Base-by-base conservation (phyloP, 2,888 invertebrate species). In the Eumacrocentrus americanus region DNA sequence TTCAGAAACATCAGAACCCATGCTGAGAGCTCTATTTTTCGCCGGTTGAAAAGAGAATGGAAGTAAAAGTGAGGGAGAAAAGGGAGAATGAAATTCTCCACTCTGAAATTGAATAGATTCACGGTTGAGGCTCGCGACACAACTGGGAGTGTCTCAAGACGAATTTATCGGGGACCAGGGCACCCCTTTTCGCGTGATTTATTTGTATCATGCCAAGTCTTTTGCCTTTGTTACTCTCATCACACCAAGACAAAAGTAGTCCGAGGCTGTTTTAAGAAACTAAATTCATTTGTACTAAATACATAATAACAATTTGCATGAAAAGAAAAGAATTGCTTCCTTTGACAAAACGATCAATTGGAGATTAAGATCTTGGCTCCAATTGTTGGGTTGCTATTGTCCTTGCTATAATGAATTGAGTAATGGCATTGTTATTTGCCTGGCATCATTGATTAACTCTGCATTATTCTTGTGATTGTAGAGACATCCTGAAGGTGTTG, bases 401-500 rank as follows among this genome's bases (percentile, higher is more conserved):
- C n/a, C n/a, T n/a, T n/a, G n/a, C n/a, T n/a, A n/a, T n/a, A n/a
- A n/a, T n/a, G n/a, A n/a, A n/a, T n/a, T n/a, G n/a, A n/a, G n/a
- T n/a, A n/a, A n/a, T n/a, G n/a, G n/a, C n/a, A n/a, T n/a, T n/a
- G n/a, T n/a, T n/a, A n/a, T n/a, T n/a, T n/a, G n/a, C n/a, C n/a
- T n/a, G n/a, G n/a, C n/a, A n/a, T n/a, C n/a, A n/a, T n/a, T n/a
- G n/a, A n/a, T 52, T 6, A 1, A 4, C 23, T 53, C 5, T 11
- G 20, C 14, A 6, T 37, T 22, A 5, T n/a, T 34, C 11, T 56
- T 59, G 48, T 14, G 35, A 54, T 76, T 68, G 35, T 79, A 91
- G 90, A 84, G 94, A 67, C 92, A 98, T 84, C 91, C 93, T 0
- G 97, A 98, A 72, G 99, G 99, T 18, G 90, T 98, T 0, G 95